Evolutionary conservation across 2,888 invertebrate species (phyloP).

Genomic region (Holacanthella duospinosa): DNA sequence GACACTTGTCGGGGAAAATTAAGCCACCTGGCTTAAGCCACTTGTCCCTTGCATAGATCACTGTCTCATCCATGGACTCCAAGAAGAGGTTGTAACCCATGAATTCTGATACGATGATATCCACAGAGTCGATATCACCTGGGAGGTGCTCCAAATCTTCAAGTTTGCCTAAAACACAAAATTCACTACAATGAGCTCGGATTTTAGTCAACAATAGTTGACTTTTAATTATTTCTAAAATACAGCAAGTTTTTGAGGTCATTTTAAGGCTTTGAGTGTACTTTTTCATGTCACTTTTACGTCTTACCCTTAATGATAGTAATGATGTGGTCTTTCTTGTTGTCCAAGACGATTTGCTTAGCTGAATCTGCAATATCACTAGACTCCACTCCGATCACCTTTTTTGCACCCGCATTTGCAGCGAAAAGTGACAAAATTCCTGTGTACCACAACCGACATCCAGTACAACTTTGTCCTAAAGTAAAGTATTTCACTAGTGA

Average conservation of each 20-base stretch:
- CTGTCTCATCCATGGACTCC: conserved; percentile 93
- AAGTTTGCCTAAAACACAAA: too few species aligned
- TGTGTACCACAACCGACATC: conserved; percentile 97
- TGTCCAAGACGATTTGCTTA: conserved; percentile 1
- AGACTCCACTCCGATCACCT: conserved; percentile 79
- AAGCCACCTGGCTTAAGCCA: conserved; percentile 64
- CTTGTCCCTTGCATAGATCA: conserved; percentile 75
- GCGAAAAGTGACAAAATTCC: conserved; percentile 97
- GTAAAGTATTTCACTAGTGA: neutral
- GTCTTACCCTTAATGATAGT: neutral
- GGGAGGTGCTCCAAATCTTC: neutral
- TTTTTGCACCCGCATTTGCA: conserved; percentile 81
- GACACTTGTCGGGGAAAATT: conserved; percentile 73
- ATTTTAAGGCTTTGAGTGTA: too few species aligned
- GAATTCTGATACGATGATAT: conserved; percentile 94
- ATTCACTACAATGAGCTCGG: too few species aligned
- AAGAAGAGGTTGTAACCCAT: conserved; percentile 96
- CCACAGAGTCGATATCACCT: conserved; percentile 61
- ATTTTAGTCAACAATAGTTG: too few species aligned
- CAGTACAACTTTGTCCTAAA: conserved; percentile 42
- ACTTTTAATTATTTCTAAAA: too few species aligned
- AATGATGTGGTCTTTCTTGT: neutral
- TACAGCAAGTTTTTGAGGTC: too few species aligned
- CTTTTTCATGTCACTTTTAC: too few species aligned
- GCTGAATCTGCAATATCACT: neutral